phyloP scores from a whole-genome alignment of 2,888 invertebrate species.

The Drosophila nr. medialis region DNA sequence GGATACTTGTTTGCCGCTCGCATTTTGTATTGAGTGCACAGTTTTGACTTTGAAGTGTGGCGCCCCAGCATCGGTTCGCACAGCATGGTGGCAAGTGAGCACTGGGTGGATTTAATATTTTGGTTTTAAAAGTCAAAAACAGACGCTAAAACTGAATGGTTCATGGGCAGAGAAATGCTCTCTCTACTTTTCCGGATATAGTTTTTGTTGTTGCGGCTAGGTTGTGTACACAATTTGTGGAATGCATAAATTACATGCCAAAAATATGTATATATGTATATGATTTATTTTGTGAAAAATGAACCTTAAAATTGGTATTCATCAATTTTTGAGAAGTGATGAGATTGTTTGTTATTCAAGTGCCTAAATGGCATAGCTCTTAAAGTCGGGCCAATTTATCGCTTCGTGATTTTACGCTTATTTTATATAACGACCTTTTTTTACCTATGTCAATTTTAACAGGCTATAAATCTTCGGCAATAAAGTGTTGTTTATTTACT shows the following conservation, averaged over 20 bases:
- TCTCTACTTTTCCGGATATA: background rate
- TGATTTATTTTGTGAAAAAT: slow-evolving; percentile 1
- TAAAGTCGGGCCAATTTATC: slow-evolving; percentile 4
- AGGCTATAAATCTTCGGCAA: background rate
- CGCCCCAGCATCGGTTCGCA: slow-evolving; percentile 28
- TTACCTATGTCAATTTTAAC: slow-evolving; percentile 1
- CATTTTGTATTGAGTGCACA: slow-evolving; percentile 61
- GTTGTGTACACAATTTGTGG: slow-evolving; percentile 1
- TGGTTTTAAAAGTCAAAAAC: slow-evolving; percentile 6
- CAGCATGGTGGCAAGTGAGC: slow-evolving; percentile 3
- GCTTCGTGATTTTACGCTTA: background rate
- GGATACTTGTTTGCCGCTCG: slow-evolving; percentile 73
- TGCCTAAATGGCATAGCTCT: background rate
- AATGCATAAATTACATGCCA: background rate
- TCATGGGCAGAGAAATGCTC: background rate
- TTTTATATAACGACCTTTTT: background rate
- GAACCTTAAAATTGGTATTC: slow-evolving; percentile 1
- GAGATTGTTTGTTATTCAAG: background rate
- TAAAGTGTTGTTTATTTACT: background rate
- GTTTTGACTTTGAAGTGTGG: slow-evolving; percentile 73
- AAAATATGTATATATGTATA: background rate
- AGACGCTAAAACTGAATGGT: background rate
- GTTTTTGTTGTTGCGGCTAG: background rate
- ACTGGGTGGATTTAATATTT: background rate
- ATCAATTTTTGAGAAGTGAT: background rate